phyloP scores from a whole-genome alignment of 2,888 invertebrate species.

The Sinopyrophorus schimmeli region DNA sequence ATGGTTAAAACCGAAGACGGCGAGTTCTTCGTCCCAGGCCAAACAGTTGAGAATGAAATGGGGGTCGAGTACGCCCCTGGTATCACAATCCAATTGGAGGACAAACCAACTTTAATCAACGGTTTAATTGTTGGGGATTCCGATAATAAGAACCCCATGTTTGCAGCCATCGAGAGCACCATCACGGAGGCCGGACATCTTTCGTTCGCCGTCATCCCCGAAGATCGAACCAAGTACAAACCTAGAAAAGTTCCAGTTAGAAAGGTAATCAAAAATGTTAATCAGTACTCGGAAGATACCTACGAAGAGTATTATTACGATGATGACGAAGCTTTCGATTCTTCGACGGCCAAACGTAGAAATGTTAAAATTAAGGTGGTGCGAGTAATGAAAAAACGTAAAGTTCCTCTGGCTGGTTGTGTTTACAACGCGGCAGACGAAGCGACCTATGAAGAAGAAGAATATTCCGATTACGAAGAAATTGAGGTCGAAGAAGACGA shows the following conservation, averaged over 20 bases:
- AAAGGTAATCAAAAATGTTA: slow-evolving; percentile 34
- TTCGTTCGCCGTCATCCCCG: slow-evolving; percentile 50
- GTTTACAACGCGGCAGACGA: slow-evolving; percentile 28
- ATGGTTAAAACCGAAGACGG: slow-evolving; percentile 71
- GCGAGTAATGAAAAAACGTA: slow-evolving; percentile 27
- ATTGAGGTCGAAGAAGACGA: slow-evolving; percentile 30
- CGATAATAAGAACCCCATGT: slow-evolving; percentile 64
- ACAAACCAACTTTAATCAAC: slow-evolving; percentile 71
- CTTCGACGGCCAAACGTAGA: no score
- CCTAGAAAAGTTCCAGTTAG: slow-evolving; percentile 43
- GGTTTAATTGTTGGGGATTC: slow-evolving; percentile 69
- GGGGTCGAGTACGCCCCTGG: slow-evolving; percentile 75
- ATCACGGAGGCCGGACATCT: slow-evolving; percentile 58
- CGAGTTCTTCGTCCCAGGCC: slow-evolving; percentile 74
- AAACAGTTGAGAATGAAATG: slow-evolving; percentile 69
- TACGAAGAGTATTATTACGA: slow-evolving; percentile 32
- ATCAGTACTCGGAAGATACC: slow-evolving; percentile 23
- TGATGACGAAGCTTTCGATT: slow-evolving; percentile 30
- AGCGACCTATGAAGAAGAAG: slow-evolving; percentile 31
- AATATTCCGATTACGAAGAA: slow-evolving; percentile 29
- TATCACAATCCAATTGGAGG: slow-evolving; percentile 68
- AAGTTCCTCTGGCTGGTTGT: slow-evolving; percentile 34
- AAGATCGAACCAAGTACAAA: slow-evolving; percentile 49
- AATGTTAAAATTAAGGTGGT: no score
- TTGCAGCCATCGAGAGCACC: slow-evolving; percentile 71